phyloP scores from a whole-genome alignment of 1,140 invertebrate species.

The Spodoptera litura region DNA sequence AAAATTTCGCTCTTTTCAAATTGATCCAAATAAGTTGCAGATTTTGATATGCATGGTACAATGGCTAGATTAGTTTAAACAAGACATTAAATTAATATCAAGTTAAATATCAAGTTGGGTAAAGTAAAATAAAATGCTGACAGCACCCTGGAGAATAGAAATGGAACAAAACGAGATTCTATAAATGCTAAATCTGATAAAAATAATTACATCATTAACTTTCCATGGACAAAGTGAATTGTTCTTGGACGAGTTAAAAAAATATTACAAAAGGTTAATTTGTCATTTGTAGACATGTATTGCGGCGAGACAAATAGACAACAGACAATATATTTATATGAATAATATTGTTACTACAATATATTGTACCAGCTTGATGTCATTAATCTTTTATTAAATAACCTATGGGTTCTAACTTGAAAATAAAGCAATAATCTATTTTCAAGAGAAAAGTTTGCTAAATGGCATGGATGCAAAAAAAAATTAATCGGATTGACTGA shows the following conservation, averaged over 20 bases:
- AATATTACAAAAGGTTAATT: conserved; percentile 7
- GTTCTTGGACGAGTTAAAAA: background rate
- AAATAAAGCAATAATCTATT: too few relatives aligned
- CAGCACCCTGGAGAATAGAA: conserved; percentile 33
- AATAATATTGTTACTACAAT: too few relatives aligned
- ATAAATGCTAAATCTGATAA: background rate
- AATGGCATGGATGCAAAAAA: too few relatives aligned
- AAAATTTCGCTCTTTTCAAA: conserved; percentile 33
- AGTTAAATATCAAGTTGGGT: background rate
- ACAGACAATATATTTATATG: too few relatives aligned
- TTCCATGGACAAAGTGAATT: background rate
- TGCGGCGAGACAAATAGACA: background rate
- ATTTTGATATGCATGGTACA: conserved; percentile 49
- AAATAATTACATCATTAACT: background rate
- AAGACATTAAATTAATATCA: conserved; percentile 3
- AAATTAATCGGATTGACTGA: too few relatives aligned
- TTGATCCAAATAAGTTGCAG: conserved; percentile 34
- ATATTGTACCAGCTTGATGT: too few relatives aligned
- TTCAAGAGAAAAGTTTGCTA: too few relatives aligned
- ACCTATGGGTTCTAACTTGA: too few relatives aligned
- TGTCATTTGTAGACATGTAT: conserved; percentile 11
- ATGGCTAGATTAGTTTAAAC: background rate
- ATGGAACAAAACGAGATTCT: background rate
- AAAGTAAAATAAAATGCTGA: conserved; percentile 20
- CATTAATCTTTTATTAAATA: too few relatives aligned